phyloP scores from a whole-genome alignment of 2,797 vertebrate genomes.

The Moxostoma hubbsi region DNA sequence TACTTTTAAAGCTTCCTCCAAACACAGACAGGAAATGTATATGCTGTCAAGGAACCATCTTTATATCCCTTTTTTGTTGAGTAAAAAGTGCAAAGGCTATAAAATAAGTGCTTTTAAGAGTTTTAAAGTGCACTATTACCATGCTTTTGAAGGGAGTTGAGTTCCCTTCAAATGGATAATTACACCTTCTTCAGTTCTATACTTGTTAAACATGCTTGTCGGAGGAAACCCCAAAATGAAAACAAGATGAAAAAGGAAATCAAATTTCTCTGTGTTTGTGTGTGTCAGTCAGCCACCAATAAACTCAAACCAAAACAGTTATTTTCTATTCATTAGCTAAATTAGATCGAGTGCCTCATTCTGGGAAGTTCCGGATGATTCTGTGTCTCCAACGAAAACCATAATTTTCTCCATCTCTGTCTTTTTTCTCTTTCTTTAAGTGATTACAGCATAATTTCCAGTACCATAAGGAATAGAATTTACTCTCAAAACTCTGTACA shows the following conservation, averaged over 20 bases:
- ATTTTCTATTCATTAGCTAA: constrained; percentile 61
- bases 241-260: constrained; percentile 37
- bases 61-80: not conserved
- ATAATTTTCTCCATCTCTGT: constrained; percentile 61
- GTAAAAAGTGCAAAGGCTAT: not conserved
- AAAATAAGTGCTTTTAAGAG: constrained; percentile 16
- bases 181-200: constrained; percentile 39
- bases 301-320: constrained; percentile 54
- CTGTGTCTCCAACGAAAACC: constrained; percentile 59
- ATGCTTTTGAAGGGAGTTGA: constrained; percentile 19
- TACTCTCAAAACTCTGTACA: constrained; percentile 59
- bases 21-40: not conserved
- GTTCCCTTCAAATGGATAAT: constrained; percentile 39
- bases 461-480: constrained; percentile 57
- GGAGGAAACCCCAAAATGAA: constrained; percentile 42
- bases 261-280: constrained; percentile 24
- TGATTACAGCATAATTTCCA: constrained; percentile 17
- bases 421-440: not conserved
- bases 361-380: constrained; percentile 60
- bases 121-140: constrained; percentile 19
- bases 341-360: constrained; percentile 50
- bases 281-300: constrained; percentile 43
- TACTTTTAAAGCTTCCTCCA: not conserved
- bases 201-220: constrained; percentile 37
- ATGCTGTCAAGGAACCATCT: not conserved